Evolutionary conservation across 2,797 vertebrate genomes (phyloP), one percentile per base, ranked within the genome.

Genomic region (Sebastes itinus): DNA sequence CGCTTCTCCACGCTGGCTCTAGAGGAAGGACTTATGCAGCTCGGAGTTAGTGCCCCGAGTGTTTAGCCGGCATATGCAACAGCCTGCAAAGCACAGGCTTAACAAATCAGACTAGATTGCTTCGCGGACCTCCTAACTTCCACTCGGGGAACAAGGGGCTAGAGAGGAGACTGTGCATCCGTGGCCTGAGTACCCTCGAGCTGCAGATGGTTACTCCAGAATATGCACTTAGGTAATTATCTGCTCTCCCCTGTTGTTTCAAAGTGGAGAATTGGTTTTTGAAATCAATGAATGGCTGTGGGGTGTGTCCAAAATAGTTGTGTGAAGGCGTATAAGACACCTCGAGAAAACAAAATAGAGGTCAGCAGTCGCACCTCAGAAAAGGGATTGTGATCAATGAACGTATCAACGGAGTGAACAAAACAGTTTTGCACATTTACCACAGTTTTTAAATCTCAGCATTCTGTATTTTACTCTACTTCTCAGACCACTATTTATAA

Each of bases 201-300:
- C 93, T 94, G 92, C 87, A 90, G 87, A 91, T 88, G 82, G 92
- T 95, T 95, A 94, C 93, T 92, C 88, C 89, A 93, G 86, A 94
- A 94, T 95, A 92, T 93, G 89, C 91, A 94, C 94, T 95, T 92
- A 92, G 94, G 93, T 95, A 95, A 96, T 96, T 95, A 95, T 96
- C 94, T 94, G 88, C 82, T 81, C 80, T 94, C 93, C 95, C 94
- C 80, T 91, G 94, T 95, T 96, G 94, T 95, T 94, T 91, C 89
- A 87, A 82, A 92, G 91, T 74, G 90, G 87, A 91, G 90, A 92
- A 95, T 94, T 94, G 91, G 86, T 92, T 94, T 93, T 92, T 91
- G 90, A 94, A 91, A 92, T 92, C 89, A 89, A 87, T 88, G 89
- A 92, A 92, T 92, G 87, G 84, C 91, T 92, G 66, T 80, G 67